Evolutionary conservation across 92 coral and sea anemone species (phyloP), one percentile per base, ranked within the genome.

Genomic region (Pocillopora meandrina): DNA sequence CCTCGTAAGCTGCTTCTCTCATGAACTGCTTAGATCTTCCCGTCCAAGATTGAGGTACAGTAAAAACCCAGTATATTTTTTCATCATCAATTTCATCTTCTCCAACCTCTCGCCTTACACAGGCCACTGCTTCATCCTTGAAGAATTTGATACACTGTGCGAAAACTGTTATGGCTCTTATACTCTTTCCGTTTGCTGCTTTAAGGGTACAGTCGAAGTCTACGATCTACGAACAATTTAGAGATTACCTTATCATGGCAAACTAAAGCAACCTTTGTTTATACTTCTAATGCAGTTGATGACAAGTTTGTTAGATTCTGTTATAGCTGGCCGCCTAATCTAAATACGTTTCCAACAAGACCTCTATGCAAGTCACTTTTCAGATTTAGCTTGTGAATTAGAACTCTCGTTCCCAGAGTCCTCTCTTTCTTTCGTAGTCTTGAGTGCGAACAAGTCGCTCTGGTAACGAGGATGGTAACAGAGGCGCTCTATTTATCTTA

Each of bases 1-100:
- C 81, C 81, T 76, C 9, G 21, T 76, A 76, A 34, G 81, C 81
- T 16, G 81, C 81, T 17, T 76, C 81, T 16, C 81, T 60, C 81
- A 76, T 76, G n/a, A 76, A 61, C 59, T 76, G 81, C 65, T 76
- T 76, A 60, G 81, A 35, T 76, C 68, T 33, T 76, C 56, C 49
- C 19, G 56, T 1, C 81, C 81, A 59, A 42, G 36, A 34, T 2
- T 34, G 68, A 18, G 81, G 69, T 6, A 76, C 69, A 76, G 69
- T 76, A 1, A 76, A 34, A 36, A 76, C 81, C 81, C 81, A 76
- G 34, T 33, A 33, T 12, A 76, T 34, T 20, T 76, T 69, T 17
- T 76, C 35, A 55, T 31, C 81, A 3, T 35, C 9, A 12, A 2
- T 60, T 23, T 9, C 5, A 10, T 34, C 34, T 14, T 76, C 57